These are phyloP conservation scores for Ancistrus triradiatus DNA, from an alignment of 2,113 vertebrate genomes.

Conservation along the genomic window DNA sequence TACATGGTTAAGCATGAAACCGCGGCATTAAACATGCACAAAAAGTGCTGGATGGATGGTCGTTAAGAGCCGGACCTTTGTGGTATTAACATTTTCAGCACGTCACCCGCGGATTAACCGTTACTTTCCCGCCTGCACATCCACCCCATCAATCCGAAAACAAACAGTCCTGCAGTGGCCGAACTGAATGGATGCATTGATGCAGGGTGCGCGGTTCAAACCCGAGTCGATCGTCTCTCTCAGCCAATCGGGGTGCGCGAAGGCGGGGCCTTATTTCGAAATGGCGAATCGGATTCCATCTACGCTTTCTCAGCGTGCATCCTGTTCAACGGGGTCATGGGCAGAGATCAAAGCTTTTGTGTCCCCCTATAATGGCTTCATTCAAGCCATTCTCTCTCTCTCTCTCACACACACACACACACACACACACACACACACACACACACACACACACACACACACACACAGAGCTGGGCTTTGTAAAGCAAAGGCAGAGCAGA, in stretches of 20 bases:
- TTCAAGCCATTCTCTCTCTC: conserved; percentile 21
- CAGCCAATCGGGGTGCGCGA: not conserved
- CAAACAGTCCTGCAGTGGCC: too few relatives aligned
- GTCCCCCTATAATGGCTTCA: conserved; percentile 33
- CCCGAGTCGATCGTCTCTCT: not conserved
- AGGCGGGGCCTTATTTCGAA: conserved; percentile 6
- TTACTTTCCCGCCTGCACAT: too few relatives aligned
- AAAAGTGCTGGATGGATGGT: too few relatives aligned
- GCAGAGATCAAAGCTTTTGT: conserved; percentile 17
- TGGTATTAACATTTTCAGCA: too few relatives aligned
- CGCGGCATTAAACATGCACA: too few relatives aligned
- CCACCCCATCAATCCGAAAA: too few relatives aligned
- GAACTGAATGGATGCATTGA: too few relatives aligned
- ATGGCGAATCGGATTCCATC: conserved; percentile 4
- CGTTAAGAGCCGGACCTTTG: too few relatives aligned
- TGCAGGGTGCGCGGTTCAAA: conserved; percentile 9
- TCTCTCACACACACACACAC: not conserved
- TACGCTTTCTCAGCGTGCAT: conserved; percentile 9
- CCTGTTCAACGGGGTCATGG: conserved; percentile 16
- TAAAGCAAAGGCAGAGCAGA: not conserved
- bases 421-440: not conserved
- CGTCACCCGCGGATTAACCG: too few relatives aligned
- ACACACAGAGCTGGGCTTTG: conserved; percentile 11
- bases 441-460: not conserved
- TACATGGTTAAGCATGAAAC: too few relatives aligned